Evolutionary conservation across 2,888 invertebrate genomes (phyloP).

Genomic region (Amiota communis): DNA sequence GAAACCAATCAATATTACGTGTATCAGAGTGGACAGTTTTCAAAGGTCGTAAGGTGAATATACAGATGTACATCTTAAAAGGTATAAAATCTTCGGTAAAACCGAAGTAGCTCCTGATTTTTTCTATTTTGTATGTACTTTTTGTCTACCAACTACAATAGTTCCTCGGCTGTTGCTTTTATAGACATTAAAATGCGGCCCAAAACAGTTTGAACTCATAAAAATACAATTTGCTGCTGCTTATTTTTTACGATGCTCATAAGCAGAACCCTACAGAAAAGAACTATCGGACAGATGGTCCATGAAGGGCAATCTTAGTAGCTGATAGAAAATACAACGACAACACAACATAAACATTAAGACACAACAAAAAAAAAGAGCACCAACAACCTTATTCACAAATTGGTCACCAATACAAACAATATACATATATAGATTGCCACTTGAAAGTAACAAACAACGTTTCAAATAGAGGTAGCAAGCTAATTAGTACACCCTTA

Average conservation of each 20-base stretch:
- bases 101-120: not conserved
- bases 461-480: too few relatives aligned
- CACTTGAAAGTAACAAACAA: not conserved
- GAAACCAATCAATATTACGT: too few relatives aligned
- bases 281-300: not conserved
- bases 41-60: not conserved
- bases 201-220: constrained; percentile 71
- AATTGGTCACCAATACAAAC: not conserved
- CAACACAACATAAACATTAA: constrained; percentile 2
- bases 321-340: not conserved
- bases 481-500: too few relatives aligned
- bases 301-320: too few relatives aligned
- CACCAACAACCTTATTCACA: not conserved
- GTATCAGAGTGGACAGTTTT: too few relatives aligned
- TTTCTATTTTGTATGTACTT: not conserved
- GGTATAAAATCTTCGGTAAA: not conserved
- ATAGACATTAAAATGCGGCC: constrained; percentile 69
- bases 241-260: constrained; percentile 67
- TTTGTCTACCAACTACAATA: too few relatives aligned
- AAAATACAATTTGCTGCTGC: constrained; percentile 71
- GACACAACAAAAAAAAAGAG: not conserved
- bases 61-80: not conserved
- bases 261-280: constrained; percentile 28
- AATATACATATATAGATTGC: not conserved
- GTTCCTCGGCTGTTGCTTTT: constrained; percentile 54